Conservation (phyloP, 2,797 vertebrate genomes). For the Phoebastria nigripes region DNA sequence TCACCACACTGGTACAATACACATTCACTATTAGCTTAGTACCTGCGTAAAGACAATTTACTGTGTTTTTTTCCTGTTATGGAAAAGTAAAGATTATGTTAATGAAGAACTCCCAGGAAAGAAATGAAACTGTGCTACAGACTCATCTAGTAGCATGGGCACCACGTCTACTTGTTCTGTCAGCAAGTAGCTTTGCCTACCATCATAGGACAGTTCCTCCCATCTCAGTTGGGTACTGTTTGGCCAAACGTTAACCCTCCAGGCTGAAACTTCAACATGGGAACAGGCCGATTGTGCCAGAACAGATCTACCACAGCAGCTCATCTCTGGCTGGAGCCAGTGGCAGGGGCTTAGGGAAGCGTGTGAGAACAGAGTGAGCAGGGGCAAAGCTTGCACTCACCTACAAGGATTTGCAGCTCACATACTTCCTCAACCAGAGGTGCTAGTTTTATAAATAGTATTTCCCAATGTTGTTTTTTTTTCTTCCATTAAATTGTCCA, state of each 20-base stretch:
- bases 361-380: neutral
- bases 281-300: neutral
- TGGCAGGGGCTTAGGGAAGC: neutral
- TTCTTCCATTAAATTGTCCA: neutral
- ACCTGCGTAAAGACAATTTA: neutral
- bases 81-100: neutral
- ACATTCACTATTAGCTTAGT: neutral
- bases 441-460: constrained; percentile 8
- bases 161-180: neutral
- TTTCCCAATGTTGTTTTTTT: neutral
- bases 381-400: neutral
- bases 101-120: neutral
- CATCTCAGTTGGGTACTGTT: neutral
- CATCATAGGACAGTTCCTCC: neutral
- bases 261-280: neutral
- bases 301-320: neutral
- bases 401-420: neutral
- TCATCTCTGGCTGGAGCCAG: neutral
- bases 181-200: neutral
- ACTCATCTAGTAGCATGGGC: neutral
- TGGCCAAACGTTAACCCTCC: neutral
- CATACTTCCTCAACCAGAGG: constrained; percentile 11
- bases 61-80: neutral
- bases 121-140: neutral
- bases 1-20: neutral